Conservation (phyloP, 2,888 invertebrate genomes). For the Arrhopalites spinosus region DNA sequence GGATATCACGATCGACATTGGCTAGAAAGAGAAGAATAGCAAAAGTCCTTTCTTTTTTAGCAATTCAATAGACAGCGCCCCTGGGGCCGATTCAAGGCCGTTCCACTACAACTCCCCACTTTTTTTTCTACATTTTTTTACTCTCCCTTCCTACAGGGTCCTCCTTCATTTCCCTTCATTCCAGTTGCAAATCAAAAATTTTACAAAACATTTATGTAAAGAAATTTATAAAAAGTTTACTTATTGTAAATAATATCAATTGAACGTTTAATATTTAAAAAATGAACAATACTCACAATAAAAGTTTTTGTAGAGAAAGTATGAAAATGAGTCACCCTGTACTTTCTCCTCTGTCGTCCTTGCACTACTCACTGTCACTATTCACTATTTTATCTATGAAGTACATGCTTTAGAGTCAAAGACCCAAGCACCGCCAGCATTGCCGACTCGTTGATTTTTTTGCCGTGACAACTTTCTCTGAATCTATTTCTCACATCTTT, state of each 20-base stretch:
- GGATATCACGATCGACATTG: slow-evolving; percentile 48
- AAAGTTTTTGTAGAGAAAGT: too few relatives aligned
- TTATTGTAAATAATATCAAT: too few relatives aligned
- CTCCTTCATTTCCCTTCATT: slow-evolving; percentile 12
- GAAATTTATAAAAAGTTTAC: too few relatives aligned
- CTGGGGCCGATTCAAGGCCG: slow-evolving; percentile 53
- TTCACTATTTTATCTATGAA: neutral
- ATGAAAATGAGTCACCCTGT: too few relatives aligned
- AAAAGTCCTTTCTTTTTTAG: slow-evolving; percentile 54
- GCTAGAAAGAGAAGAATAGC: slow-evolving; percentile 38
- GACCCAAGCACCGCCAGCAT: too few relatives aligned
- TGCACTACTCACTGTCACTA: neutral
- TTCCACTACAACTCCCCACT: slow-evolving; percentile 48
- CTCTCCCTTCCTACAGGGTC: slow-evolving; percentile 25
- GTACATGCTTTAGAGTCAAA: too few relatives aligned
- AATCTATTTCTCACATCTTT: neutral
- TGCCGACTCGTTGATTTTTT: too few relatives aligned
- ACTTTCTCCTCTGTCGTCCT: neutral
- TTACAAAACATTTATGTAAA: too few relatives aligned
- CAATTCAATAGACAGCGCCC: slow-evolving; percentile 55
- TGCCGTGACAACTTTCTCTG: too few relatives aligned
- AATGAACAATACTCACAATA: too few relatives aligned
- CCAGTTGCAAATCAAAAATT: too few relatives aligned
- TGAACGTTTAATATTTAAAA: too few relatives aligned
- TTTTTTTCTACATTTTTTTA: slow-evolving; percentile 36